Evolutionary conservation across 1,140 invertebrate genomes (phyloP).

Genomic region (Lerema accius): DNA sequence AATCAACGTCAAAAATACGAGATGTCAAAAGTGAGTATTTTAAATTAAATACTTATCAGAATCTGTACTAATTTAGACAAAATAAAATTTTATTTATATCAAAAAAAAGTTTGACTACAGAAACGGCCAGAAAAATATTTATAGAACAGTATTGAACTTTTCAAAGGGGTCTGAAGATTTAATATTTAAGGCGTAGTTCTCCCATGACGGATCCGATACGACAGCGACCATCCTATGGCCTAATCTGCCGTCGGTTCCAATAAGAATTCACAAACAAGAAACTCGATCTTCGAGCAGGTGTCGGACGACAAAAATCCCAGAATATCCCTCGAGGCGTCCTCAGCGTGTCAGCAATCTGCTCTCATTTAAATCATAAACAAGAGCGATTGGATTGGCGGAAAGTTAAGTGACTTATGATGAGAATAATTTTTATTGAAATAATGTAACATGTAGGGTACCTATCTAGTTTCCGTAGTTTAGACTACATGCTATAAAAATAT

Average conservation of each 20-base stretch:
- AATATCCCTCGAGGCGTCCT: conserved; percentile 49
- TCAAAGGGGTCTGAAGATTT: background rate
- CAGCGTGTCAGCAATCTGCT: conserved; percentile 44
- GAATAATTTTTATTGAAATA: no score
- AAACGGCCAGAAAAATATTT: no score
- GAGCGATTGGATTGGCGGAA: conserved; percentile 33
- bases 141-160: background rate
- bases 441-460: no score
- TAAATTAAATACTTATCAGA: no score
- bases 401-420: no score
- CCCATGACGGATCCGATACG: conserved; percentile 20
- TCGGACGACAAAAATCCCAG: conserved; percentile 57
- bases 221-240: conserved; percentile 13
- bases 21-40: no score
- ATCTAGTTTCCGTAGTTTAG: no score
- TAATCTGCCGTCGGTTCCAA: conserved; percentile 40
- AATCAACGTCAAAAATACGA: no score
- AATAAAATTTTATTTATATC: no score
- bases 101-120: no score
- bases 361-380: conserved; percentile 28
- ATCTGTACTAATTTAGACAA: no score
- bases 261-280: conserved; percentile 64
- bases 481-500: no score
- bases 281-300: conserved; percentile 65
- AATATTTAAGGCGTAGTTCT: background rate